Evolutionary conservation across 2,888 invertebrate species (phyloP).

Genomic region (Pilophorus perplexus): DNA sequence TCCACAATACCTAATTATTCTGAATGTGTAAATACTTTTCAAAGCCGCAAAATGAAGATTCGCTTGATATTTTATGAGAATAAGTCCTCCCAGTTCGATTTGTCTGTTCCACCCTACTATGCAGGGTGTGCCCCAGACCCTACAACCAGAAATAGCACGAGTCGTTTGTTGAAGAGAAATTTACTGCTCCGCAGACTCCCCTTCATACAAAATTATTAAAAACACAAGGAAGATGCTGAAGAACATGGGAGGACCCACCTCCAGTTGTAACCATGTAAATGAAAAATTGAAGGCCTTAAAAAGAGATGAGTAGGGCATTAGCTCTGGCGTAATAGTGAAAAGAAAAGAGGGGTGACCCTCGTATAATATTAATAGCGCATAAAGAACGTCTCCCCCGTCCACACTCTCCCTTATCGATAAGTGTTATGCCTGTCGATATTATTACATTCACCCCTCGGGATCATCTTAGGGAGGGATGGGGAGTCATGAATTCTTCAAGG

Average conservation of each 20-base stretch:
- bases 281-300: constrained; percentile 39
- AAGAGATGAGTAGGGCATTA: constrained; percentile 39
- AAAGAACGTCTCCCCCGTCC: constrained; percentile 30
- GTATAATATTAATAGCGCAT: constrained; percentile 42
- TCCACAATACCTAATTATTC: too few relatives aligned
- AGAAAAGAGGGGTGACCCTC: constrained; percentile 38
- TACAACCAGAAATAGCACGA: neutral
- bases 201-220: constrained; percentile 15
- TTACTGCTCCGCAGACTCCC: neutral
- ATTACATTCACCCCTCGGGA: constrained; percentile 22
- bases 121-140: neutral
- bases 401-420: too few relatives aligned
- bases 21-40: too few relatives aligned
- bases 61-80: too few relatives aligned
- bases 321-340: constrained; percentile 27
- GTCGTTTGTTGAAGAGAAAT: constrained; percentile 5
- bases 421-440: constrained; percentile 39
- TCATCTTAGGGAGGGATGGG: neutral
- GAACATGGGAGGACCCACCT: neutral
- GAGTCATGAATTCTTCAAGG: constrained; percentile 19
- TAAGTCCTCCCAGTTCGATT: too few relatives aligned
- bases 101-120: too few relatives aligned
- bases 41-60: too few relatives aligned
- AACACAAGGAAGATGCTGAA: neutral
- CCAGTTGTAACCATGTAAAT: constrained; percentile 29